Evolutionary conservation across 2,888 invertebrate species (phyloP).

Genomic region (Capitulum mitella): DNA sequence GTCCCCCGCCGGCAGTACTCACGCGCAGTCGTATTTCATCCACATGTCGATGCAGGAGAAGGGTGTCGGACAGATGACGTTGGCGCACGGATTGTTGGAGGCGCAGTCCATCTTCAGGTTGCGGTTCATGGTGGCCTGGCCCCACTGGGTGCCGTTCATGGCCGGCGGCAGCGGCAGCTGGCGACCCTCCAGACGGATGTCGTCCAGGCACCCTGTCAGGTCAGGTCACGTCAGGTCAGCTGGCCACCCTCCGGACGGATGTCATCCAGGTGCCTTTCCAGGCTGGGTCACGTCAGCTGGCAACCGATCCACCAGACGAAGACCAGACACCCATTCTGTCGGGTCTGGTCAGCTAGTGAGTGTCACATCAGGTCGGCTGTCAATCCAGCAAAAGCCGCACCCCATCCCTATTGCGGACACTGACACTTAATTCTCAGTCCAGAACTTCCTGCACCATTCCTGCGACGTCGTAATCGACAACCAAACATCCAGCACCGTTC

Average conservation of each 20-base stretch:
- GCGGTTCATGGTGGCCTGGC: conserved; percentile 87
- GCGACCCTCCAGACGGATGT: conserved; percentile 83
- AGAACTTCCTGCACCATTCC: too few species aligned
- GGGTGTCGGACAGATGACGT: conserved; percentile 85
- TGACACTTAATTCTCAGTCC: too few species aligned
- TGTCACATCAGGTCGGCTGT: neutral
- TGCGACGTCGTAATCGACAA: too few species aligned
- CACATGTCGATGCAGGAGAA: conserved; percentile 94
- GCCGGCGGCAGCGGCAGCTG: conserved; percentile 89
- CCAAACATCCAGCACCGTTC: too few species aligned
- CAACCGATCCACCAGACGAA: neutral
- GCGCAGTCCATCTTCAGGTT: conserved; percentile 88
- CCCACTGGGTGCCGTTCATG: conserved; percentile 92
- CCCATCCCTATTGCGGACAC: too few species aligned
- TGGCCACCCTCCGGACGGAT: conserved; percentile 84
- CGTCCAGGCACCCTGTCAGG: conserved; percentile 64
- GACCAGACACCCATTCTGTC: neutral
- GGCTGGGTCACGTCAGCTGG: neutral
- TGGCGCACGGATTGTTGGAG: conserved; percentile 89
- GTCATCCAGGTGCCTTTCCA: conserved; percentile 66
- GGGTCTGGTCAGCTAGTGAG: too few species aligned
- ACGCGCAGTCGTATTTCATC: conserved; percentile 99
- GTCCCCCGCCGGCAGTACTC: too few species aligned
- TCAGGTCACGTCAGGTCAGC: neutral
- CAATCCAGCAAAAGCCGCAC: too few species aligned